Conservation (phyloP, 2,113 vertebrate species). For the Todiramphus saurophagus region DNA sequence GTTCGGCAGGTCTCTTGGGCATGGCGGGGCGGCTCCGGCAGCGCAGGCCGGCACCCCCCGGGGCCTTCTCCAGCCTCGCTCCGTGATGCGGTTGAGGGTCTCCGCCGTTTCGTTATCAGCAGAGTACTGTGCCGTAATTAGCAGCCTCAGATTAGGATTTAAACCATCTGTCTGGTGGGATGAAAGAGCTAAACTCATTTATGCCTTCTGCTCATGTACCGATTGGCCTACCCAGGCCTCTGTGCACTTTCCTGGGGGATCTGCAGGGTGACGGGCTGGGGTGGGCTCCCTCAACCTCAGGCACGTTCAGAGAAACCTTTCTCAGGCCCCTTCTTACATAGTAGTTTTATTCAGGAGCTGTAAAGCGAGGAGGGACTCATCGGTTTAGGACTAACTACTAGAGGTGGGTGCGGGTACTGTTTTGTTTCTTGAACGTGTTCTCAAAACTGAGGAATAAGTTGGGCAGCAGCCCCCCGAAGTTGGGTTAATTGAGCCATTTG, state of each 20-base stretch:
- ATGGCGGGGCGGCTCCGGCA: accelerated
- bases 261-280: neutral
- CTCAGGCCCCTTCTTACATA: accelerated
- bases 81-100: neutral
- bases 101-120: no score
- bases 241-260: accelerated
- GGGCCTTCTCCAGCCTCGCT: neutral
- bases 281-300: accelerated
- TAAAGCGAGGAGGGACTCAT: accelerated
- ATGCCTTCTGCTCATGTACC: neutral
- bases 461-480: neutral
- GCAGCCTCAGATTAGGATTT: neutral
- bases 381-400: accelerated
- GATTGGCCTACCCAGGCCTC: neutral
- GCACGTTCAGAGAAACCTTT: neutral
- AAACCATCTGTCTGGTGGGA: neutral
- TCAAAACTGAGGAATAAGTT: neutral
- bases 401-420: accelerated
- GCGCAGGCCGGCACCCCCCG: neutral
- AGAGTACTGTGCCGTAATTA: neutral
- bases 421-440: accelerated
- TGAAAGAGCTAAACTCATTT: neutral
- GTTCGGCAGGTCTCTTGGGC: accelerated
- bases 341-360: neutral
- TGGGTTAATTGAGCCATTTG: neutral